Base-by-base conservation (phyloP, 1,140 invertebrate genomes). In the Achroia grisella region DNA sequence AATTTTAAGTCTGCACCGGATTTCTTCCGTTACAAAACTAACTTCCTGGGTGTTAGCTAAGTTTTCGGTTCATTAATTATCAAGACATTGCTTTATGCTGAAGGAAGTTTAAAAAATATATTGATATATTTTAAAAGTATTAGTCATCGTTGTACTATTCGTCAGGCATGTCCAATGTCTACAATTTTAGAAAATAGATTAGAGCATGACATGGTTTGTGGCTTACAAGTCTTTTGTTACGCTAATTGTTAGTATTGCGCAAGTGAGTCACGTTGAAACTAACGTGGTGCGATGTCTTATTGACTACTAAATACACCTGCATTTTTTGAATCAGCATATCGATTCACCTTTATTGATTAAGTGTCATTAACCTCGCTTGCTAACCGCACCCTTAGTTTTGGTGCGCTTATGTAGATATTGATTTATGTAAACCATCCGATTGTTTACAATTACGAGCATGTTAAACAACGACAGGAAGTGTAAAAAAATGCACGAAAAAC, bases 391-490 rank as follows among this genome's bases (percentile, higher is more conserved):
- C 10, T 30, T 8, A 13, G 17, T 13, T n/a, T 8, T 13, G 17
- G 4, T 37, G n/a, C 1, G 35, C 35, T 13, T 17, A 17, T 10
- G 17, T 23, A 23, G 35, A 37, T 37, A 37, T 37, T 15, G 35
- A 37, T 37, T 36, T 36, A 8, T 10, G 15, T 36, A 36, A 36
- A 37, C 35, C 35, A 37, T 37, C 35, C 17, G 35, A 37, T 15
- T 15, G 4, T 13, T 37, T n/a, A 17, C 5, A 4, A n/a, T 37
- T 37, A 37, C 9, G 30, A 13, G 6, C 32, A 15, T 42, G 15
- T 45, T 13, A 35, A 50, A 52, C 50, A 56, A 64, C 57, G 55
- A 56, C 70, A 73, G 75, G 72, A 79, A 70, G 71, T 70, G 39
- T 56, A 60, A 69, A 70, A 68, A 48, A 61, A 59, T 54, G 40